These are phyloP conservation scores for Sabatieria punctata DNA, from an alignment of 2,888 invertebrate species.

Conservation along the genomic window DNA sequence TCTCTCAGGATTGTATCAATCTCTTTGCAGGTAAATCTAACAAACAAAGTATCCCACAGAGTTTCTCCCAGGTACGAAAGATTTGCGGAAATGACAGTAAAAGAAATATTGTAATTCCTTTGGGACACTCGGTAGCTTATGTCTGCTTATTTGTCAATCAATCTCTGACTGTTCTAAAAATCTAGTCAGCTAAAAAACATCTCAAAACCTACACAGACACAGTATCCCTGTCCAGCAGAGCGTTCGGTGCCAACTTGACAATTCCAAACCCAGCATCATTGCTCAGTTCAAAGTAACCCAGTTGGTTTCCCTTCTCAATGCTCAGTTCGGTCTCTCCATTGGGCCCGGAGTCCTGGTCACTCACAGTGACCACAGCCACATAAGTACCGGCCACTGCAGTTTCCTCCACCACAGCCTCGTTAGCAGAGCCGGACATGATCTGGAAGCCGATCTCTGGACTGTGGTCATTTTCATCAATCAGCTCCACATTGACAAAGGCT, in stretches of 20 bases:
- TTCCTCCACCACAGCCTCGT: constrained; percentile 12
- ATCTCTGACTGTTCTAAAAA: too few relatives aligned
- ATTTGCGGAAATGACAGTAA: too few relatives aligned
- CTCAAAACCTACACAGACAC: too few relatives aligned
- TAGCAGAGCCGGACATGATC: background rate
- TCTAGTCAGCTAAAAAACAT: too few relatives aligned
- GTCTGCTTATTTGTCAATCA: too few relatives aligned
- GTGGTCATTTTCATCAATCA: constrained; percentile 82
- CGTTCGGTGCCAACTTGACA: constrained; percentile 71
- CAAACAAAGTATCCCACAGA: too few relatives aligned
- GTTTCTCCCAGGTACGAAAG: too few relatives aligned
- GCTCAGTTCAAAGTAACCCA: constrained; percentile 70
- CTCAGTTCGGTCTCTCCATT: constrained; percentile 71
- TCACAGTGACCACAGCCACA: constrained; percentile 78
- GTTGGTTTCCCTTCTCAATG: constrained; percentile 72
- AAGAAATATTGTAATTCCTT: too few relatives aligned
- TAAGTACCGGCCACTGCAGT: constrained; percentile 63
- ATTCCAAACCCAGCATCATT: constrained; percentile 64
- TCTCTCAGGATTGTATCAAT: too few relatives aligned
- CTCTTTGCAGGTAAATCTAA: too few relatives aligned
- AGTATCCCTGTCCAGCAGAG: too few relatives aligned
- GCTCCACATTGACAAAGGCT: constrained; percentile 60
- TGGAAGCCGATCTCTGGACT: constrained; percentile 59
- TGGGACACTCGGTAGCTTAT: too few relatives aligned
- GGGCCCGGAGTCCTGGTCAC: constrained; percentile 73